Conservation (phyloP, 2,113 vertebrate species). For the Arizona elegans region DNA sequence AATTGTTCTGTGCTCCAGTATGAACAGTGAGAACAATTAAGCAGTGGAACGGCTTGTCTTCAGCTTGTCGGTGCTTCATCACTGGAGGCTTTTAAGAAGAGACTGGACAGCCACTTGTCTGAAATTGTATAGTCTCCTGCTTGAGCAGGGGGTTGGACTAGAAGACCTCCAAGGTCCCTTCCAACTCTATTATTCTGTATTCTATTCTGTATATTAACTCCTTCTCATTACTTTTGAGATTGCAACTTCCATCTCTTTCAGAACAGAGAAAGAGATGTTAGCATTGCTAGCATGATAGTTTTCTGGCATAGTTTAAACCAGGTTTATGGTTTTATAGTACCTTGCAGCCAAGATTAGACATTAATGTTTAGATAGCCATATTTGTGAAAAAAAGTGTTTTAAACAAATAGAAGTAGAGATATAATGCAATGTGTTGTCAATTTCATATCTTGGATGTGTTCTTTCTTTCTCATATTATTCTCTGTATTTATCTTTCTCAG, state of each 20-base stretch:
- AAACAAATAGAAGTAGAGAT: constrained; percentile 16
- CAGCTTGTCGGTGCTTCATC: not conserved
- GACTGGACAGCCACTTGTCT: not conserved
- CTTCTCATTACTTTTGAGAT: not conserved
- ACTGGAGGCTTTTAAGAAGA: not conserved
- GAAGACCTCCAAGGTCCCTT: not conserved
- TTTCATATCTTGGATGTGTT: constrained; percentile 11
- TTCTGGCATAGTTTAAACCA: not conserved
- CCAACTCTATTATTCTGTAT: not conserved
- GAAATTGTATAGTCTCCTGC: not conserved
- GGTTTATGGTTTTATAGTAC: constrained; percentile 1
- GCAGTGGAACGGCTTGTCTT: not conserved
- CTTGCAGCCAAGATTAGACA: constrained; percentile 15
- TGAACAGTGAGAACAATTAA: not conserved
- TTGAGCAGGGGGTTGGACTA: not conserved
- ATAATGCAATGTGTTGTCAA: constrained; percentile 7
- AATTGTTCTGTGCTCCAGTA: not conserved
- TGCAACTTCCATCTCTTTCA: not conserved
- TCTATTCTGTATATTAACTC: not conserved
- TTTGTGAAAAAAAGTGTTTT: constrained; percentile 11
- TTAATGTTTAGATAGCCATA: constrained; percentile 7
- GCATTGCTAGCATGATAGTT: constrained; percentile 5
- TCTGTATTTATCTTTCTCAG: constrained; percentile 11
- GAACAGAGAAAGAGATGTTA: not conserved
- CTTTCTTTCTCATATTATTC: constrained; percentile 15